A percentile compares a stretch with the other conserved stretches of the same genome.
phyloP scores from a whole-genome alignment of 1,140 invertebrate genomes.

The Penaeus vannamei region DNA sequence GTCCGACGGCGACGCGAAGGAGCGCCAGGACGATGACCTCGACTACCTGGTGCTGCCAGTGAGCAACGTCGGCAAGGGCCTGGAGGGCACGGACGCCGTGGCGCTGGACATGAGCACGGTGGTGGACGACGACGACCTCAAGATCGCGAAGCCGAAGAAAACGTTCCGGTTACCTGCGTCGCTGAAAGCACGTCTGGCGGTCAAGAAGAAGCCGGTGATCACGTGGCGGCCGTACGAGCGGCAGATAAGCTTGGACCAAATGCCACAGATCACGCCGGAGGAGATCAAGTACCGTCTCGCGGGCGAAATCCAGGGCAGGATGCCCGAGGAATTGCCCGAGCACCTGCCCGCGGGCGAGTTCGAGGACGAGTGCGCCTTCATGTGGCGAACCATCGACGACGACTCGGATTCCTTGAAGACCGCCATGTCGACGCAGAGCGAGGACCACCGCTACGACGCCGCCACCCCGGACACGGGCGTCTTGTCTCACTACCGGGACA shows the following conservation, averaged over 20 bases:
- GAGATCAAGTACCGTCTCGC: constrained; percentile 7
- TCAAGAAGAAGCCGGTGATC: constrained; percentile 64
- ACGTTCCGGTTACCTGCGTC: constrained; percentile 55
- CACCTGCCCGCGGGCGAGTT: constrained; percentile 27
- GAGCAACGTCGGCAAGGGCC: background rate
- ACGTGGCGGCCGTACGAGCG: constrained; percentile 64
- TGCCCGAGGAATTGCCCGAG: background rate
- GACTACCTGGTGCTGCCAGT: constrained; percentile 43
- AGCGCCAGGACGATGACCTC: constrained; percentile 19
- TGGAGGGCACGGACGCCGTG: constrained; percentile 21
- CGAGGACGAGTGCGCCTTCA: constrained; percentile 68
- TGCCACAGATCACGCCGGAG: background rate
- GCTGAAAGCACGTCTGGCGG: constrained; percentile 58
- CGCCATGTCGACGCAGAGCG: constrained; percentile 24
- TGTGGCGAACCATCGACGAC: constrained; percentile 67
- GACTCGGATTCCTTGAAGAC: constrained; percentile 54
- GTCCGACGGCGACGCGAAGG: background rate
- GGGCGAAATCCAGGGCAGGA: too few relatives aligned
- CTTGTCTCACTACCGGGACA: constrained; percentile 18
- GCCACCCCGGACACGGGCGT: background rate
- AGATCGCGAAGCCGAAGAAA: background rate
- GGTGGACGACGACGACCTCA: constrained; percentile 26
- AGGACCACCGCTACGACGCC: constrained; percentile 17
- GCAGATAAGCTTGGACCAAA: constrained; percentile 24
- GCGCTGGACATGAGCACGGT: constrained; percentile 36